These are phyloP conservation scores for Illadopsis cleaveri DNA, from an alignment of 2,113 vertebrate species.

Conservation along the genomic window DNA sequence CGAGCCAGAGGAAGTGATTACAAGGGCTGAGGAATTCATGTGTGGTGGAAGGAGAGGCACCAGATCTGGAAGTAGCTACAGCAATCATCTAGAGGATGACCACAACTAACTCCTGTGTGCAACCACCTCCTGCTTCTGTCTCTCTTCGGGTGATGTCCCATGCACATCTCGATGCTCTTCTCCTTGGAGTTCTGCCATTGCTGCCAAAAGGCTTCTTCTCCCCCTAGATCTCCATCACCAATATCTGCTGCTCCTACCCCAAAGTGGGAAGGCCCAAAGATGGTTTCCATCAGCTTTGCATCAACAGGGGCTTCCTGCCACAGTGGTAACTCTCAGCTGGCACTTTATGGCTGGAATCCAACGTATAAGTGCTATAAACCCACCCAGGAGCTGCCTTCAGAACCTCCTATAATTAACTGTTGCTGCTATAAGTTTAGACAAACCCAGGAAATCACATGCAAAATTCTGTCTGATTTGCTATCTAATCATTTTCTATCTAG, in stretches of 20 bases:
- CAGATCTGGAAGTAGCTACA: neutral
- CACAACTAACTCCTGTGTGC: neutral
- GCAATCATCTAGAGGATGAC: neutral
- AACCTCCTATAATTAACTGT: conserved; percentile 41
- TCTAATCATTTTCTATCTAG: conserved; percentile 54
- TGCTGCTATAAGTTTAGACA: conserved; percentile 50
- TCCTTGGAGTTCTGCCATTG: neutral
- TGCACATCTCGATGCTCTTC: neutral
- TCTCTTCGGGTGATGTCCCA: neutral
- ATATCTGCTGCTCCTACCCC: neutral
- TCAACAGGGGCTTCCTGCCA: neutral
- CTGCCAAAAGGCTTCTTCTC: neutral
- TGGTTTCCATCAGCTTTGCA: neutral
- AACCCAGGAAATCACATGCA: conserved; percentile 59
- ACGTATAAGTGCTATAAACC: neutral
- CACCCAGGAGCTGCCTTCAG: neutral
- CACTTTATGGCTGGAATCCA: neutral
- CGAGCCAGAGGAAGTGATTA: neutral
- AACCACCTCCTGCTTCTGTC: neutral
- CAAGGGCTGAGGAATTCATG: neutral
- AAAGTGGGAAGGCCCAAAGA: neutral
- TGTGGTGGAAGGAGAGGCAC: neutral
- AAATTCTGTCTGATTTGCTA: conserved; percentile 45
- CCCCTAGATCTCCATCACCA: neutral
- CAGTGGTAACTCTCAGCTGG: neutral